Evolutionary conservation across 2,113 vertebrate genomes (phyloP).

Genomic region (Pygathrix nemaeus): DNA sequence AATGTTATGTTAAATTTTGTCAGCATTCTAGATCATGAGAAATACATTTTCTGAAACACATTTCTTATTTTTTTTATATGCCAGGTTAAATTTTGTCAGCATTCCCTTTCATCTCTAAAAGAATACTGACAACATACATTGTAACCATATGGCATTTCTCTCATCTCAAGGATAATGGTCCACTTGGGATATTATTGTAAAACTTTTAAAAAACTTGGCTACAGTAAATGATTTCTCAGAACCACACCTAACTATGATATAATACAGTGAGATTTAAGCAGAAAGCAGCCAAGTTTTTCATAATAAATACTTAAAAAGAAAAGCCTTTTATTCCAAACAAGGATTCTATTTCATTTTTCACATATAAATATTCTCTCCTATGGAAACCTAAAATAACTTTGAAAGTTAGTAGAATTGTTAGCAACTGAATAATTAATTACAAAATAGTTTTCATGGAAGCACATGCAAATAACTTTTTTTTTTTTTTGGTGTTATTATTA

Average conservation of each 20-base stretch:
- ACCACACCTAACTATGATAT: slow-evolving; percentile 66
- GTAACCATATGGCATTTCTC: slow-evolving; percentile 45
- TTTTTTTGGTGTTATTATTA: too few relatives aligned
- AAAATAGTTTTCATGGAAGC: neutral
- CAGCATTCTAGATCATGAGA: neutral
- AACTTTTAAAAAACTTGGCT: neutral
- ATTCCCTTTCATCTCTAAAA: neutral
- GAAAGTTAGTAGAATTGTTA: neutral
- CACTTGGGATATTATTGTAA: slow-evolving; percentile 34
- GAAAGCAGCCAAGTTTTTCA: slow-evolving; percentile 54
- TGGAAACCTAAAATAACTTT: neutral
- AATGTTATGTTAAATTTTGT: slow-evolving; percentile 9
- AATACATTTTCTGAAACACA: neutral
- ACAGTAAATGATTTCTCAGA: slow-evolving; percentile 51
- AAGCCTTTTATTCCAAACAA: neutral
- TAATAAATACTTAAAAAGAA: slow-evolving; percentile 8
- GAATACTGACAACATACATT: neutral
- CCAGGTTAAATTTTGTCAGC: slow-evolving; percentile 10
- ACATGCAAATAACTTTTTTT: neutral
- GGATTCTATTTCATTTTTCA: neutral
- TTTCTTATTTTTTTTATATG: neutral
- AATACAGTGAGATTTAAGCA: slow-evolving; percentile 27
- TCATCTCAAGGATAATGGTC: slow-evolving; percentile 30
- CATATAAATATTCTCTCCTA: neutral
- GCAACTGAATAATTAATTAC: neutral